Conservation (phyloP, 2,113 vertebrate species). For the Hemiprocne comata region DNA sequence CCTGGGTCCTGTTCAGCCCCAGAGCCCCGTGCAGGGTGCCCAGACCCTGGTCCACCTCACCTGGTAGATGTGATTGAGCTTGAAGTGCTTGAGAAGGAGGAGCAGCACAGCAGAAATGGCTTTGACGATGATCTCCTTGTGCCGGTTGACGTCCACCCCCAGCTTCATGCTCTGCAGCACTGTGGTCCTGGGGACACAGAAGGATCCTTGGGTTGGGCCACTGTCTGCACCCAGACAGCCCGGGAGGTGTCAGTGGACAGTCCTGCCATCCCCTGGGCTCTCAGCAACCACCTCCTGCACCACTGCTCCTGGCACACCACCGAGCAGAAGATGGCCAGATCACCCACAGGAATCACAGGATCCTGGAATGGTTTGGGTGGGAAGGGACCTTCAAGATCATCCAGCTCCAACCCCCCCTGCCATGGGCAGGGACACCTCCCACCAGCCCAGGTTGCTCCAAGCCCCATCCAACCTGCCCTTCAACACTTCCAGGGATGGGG, state of each 20-base stretch:
- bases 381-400: no score
- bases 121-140: slow-evolving; percentile 98
- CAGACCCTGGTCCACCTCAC: slow-evolving; percentile 35
- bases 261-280: not conserved
- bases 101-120: slow-evolving; percentile 95
- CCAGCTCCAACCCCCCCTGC: no score
- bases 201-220: not conserved
- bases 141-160: slow-evolving; percentile 94
- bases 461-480: no score
- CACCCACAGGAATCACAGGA: not conserved
- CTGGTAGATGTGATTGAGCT: slow-evolving; percentile 97
- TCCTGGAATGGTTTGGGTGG: no score
- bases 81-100: slow-evolving; percentile 96
- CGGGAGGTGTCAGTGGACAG: rapidly evolving
- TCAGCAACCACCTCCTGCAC: not conserved
- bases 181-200: slow-evolving; percentile 83
- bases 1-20: not conserved
- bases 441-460: no score
- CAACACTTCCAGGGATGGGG: no score
- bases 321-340: not conserved
- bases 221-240: not conserved
- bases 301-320: not conserved
- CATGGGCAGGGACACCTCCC: no score
- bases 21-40: rapidly evolving
- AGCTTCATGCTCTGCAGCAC: slow-evolving; percentile 99